These are phyloP conservation scores for Tachycineta bicolor DNA, from an alignment of 2,113 vertebrate genomes.

Conservation along the genomic window DNA sequence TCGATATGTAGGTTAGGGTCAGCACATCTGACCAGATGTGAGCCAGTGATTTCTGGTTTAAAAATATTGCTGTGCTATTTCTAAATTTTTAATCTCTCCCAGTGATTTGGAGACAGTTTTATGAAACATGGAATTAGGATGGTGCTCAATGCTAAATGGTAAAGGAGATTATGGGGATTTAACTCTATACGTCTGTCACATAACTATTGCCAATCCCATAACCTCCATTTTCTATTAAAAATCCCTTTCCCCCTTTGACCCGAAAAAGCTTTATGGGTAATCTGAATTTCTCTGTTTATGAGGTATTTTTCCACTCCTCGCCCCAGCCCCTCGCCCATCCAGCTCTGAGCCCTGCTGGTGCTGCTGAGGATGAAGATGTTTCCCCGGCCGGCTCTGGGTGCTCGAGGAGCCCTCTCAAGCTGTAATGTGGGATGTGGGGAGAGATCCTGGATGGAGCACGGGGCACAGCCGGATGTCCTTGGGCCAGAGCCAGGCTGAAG, in stretches of 20 bases:
- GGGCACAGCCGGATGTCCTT: not conserved
- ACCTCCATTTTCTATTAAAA: conserved; percentile 82
- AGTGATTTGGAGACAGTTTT: conserved; percentile 80
- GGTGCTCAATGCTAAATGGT: conserved; percentile 83
- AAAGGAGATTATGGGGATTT: conserved; percentile 92
- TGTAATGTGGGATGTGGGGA: not conserved
- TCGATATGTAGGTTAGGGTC: conserved; percentile 68
- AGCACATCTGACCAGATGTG: conserved; percentile 74
- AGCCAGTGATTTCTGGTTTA: conserved; percentile 76
- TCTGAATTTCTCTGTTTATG: conserved; percentile 64
- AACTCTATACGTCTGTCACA: conserved; percentile 85
- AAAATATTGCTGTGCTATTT: conserved; percentile 80
- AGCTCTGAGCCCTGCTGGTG: not conserved
- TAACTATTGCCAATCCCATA: conserved; percentile 81
- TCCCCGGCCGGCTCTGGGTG: not conserved
- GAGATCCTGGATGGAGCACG: not conserved
- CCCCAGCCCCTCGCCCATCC: not conserved
- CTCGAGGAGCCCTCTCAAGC: not conserved
- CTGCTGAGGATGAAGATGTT: not conserved
- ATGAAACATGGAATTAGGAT: conserved; percentile 79
- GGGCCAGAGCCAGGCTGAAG: not conserved
- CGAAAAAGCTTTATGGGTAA: conserved; percentile 74
- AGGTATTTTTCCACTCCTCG: conserved; percentile 32
- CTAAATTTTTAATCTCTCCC: conserved; percentile 77
- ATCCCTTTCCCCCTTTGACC: conserved; percentile 78